Conservation (phyloP, 2,113 vertebrate genomes). For the Tragelaphus scriptus region DNA sequence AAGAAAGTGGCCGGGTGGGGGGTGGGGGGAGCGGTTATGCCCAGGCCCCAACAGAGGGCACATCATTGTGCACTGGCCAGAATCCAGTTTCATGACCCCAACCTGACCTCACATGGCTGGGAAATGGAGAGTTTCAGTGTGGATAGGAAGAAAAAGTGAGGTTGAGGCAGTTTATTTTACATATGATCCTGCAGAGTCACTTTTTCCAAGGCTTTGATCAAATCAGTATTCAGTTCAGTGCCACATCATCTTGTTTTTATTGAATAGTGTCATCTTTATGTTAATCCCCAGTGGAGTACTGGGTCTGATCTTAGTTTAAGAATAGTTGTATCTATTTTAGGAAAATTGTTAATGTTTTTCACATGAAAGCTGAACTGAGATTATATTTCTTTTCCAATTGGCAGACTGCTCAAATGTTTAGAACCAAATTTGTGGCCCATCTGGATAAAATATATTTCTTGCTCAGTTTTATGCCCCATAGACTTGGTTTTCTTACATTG, state of each 20-base stretch:
- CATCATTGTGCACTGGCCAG: neutral
- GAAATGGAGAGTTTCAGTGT: neutral
- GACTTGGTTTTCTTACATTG: neutral
- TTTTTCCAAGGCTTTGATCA: neutral
- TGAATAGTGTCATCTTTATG: neutral
- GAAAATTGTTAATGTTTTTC: neutral
- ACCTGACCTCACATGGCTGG: neutral
- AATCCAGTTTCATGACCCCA: neutral
- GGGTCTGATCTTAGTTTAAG: neutral
- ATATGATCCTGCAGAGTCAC: neutral
- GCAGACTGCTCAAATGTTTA: neutral
- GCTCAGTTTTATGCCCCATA: neutral
- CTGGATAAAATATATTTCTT: neutral
- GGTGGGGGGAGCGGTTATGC: neutral
- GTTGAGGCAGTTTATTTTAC: neutral
- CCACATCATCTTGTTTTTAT: neutral
- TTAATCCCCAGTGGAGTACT: neutral
- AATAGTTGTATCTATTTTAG: neutral
- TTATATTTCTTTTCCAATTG: neutral
- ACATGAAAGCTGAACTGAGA: neutral
- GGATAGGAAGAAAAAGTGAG: neutral
- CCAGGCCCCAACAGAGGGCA: rapidly evolving
- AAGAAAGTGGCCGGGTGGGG: no score
- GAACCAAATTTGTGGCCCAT: neutral
- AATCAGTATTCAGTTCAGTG: neutral